Evolutionary conservation across 2,113 vertebrate genomes (phyloP).

Genomic region (Cyprinodon variegatus): DNA sequence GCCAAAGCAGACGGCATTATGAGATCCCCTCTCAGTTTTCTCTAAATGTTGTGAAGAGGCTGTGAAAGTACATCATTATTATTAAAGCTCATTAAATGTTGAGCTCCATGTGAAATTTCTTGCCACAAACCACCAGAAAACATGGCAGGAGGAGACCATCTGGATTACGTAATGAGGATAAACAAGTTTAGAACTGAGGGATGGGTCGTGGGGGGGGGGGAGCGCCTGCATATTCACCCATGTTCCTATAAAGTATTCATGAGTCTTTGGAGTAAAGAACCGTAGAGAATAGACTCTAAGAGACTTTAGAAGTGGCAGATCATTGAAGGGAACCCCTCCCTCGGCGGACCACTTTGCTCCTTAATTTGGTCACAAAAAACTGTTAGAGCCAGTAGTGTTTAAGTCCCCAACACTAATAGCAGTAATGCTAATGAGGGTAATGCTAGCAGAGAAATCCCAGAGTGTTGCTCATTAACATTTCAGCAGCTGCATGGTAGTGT

Average conservation of each 20-base stretch:
- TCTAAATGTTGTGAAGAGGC: constrained; percentile 19
- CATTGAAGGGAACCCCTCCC: constrained; percentile 7
- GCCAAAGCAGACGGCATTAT: constrained; percentile 15
- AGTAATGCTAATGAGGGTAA: constrained; percentile 42
- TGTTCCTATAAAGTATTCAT: constrained; percentile 34
- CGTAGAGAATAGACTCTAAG: constrained; percentile 2
- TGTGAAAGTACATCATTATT: constrained; percentile 65
- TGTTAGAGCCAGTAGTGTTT: constrained; percentile 1
- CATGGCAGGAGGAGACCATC: constrained; percentile 35
- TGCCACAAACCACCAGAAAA: constrained; percentile 60
- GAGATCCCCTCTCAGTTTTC: neutral
- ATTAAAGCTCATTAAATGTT: constrained; percentile 71
- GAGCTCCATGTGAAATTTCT: constrained; percentile 31
- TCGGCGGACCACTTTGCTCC: constrained; percentile 1
- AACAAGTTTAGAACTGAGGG: constrained; percentile 57
- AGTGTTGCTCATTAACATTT: constrained; percentile 57
- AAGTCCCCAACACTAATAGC: constrained; percentile 6
- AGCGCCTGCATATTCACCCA: constrained; percentile 2
- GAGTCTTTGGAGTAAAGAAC: constrained; percentile 30
- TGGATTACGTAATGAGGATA: constrained; percentile 58
- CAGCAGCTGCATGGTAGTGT: constrained; percentile 27
- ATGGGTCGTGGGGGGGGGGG: constrained; percentile 12
- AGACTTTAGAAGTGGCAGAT: constrained; percentile 9
- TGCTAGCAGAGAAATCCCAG: constrained; percentile 30
- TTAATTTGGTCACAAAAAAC: constrained; percentile 28